A percentile compares a stretch with the other conserved stretches of the same genome.
Conservation (phyloP, 1,140 invertebrate species). For the Macrosteles quadrilineatus region DNA sequence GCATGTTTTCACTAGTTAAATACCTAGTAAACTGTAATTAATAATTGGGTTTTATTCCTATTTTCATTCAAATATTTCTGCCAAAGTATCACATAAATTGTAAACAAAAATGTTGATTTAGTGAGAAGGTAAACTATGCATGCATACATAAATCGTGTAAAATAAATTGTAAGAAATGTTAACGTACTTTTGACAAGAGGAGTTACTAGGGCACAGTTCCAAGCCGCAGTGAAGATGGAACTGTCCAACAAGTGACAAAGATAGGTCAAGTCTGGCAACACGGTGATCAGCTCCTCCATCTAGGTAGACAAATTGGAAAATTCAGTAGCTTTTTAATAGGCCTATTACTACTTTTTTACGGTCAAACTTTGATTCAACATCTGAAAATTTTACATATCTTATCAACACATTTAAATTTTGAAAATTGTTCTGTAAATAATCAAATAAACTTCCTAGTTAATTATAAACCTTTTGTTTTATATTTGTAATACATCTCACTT, state of each 20-base stretch:
- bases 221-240: not conserved
- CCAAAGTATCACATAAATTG: too few species aligned
- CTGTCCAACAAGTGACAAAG: constrained; percentile 10
- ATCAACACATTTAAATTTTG: not conserved
- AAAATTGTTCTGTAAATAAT: too few species aligned
- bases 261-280: not conserved
- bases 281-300: not conserved
- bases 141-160: too few species aligned
- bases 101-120: too few species aligned
- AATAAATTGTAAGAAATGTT: too few species aligned
- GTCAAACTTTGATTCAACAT: not conserved
- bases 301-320: not conserved
- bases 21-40: too few species aligned
- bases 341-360: not conserved
- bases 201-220: constrained; percentile 11
- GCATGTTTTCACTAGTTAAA: too few species aligned
- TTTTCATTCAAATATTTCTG: too few species aligned
- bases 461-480: not conserved
- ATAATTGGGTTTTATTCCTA: too few species aligned
- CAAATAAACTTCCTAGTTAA: not conserved
- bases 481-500: not conserved
- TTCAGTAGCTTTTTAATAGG: not conserved
- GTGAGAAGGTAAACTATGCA: too few species aligned
- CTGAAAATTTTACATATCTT: not conserved
- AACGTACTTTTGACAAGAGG: not conserved